Base-by-base conservation (phyloP, 2,797 vertebrate genomes). In the Scomberomorus guttatus region DNA sequence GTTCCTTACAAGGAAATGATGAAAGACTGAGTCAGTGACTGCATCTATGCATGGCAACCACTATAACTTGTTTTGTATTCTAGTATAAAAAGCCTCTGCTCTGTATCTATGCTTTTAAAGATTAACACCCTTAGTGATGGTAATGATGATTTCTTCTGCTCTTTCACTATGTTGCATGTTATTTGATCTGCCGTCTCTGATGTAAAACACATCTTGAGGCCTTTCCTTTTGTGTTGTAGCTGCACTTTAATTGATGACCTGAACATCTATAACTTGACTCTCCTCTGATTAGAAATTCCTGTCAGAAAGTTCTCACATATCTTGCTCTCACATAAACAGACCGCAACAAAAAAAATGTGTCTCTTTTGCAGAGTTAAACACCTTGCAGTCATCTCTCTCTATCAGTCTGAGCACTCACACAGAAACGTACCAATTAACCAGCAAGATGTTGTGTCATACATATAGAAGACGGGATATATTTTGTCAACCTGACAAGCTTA, bases 341-440 rank as follows among this genome's bases (percentile, higher is more conserved):
- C 48, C n/a, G 25, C 24, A 1, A 20, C 25, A 32, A 79, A 61
- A 32, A 79, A 61, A 20, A 50, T 6, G 25, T 60, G 63, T 66
- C 39, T 65, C 72, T 77, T 39, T 69, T 22, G n/a, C 57, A 39
- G n/a, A 65, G 72, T 75, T 81, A 81, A 86, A 78, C 48, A 57
- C 6, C 10, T 46, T n/a, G 11, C 61, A 72, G 68, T 64, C 46
- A 48, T 37, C 63, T 54, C 60, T 66, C 75, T 72, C 55, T 52
- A 25, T 58, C 69, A 48, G 55, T 72, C 52, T 32, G 68, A 58
- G 59, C 17, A 32, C 60, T 60, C 55, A 44, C 32, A 79, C 65
- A 55, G 15, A 72, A 51, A 70, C 14, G 65, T 70, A 74, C 78
- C 81, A 80, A 82, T 88, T 86, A 89, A 76, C 85, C 66, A 62